Base-by-base conservation (phyloP, 1,140 invertebrate genomes). In the Anadara kagoshimensis region DNA sequence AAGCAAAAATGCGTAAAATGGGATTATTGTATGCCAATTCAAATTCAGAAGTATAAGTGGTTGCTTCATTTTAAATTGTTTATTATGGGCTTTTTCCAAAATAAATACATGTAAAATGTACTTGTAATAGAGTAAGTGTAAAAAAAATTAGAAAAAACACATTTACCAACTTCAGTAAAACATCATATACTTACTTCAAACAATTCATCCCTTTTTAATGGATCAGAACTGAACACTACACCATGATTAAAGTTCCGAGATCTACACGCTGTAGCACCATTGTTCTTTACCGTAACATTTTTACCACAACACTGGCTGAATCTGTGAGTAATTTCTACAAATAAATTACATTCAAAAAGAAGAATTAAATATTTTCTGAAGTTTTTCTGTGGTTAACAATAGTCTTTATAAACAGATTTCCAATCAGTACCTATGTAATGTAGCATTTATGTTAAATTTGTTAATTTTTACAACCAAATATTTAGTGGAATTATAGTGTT, bases 291-390 rank as follows among this genome's bases (percentile, higher is more conserved):
- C 54, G 91, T 87, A 12, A 96, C 91, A 82, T 95, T 94, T 73
- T 94, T 92, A 0, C 94, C 94, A 83, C 93, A 93, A 69, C 93
- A 94, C 20, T 84, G 82, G 70, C 88, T 90, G 73, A 94, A 93
- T 41, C 93, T 91, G 65, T 89, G 88, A 26, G 73, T 85, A 11
- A 81, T 63, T 51, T 86, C 87, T 88, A 76, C 24, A 81, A 78
- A 68, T 20, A 54, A 26, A 14, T 0, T 24, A 56, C 7, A n/a
- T 56, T 56, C 14, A 10, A 56, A 1, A 24, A 54, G 11, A 54
- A 12, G 14, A 5, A 56, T 56, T 22, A 41, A 59, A 20, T 43
- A 2, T 7, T 36, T 36, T 36, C 7, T n/a, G n/a, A n/a, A n/a
- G 7, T 36, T 36, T 36, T 36, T 36, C 29, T 36, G 2, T 7